These are phyloP conservation scores for Synergus itoensis DNA, from an alignment of 2,888 invertebrate genomes.

Conservation along the genomic window DNA sequence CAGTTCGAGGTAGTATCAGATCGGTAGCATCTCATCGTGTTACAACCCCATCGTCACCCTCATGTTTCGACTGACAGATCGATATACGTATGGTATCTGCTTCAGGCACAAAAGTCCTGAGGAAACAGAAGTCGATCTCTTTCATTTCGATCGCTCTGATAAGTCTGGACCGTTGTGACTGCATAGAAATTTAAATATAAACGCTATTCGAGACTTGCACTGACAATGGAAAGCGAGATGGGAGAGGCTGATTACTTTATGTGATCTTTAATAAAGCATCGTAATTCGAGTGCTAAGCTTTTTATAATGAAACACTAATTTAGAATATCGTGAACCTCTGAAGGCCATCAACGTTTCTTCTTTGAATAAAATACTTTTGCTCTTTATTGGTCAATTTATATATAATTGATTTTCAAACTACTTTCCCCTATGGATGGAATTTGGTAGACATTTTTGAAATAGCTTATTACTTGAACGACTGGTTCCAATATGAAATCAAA, in stretches of 20 bases:
- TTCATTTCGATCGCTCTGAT: conserved; percentile 19
- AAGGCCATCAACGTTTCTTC: not conserved
- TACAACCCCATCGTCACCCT: conserved; percentile 38
- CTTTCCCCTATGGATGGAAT: not conserved
- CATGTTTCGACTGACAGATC: conserved; percentile 23
- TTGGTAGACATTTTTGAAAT: not conserved
- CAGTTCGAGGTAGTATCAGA: conserved; percentile 16
- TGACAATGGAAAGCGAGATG: conserved; percentile 27
- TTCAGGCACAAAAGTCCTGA: conserved; percentile 18
- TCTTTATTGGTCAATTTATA: not conserved
- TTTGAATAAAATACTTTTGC: not conserved
- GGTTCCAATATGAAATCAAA: conserved; percentile 13
- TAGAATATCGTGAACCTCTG: not conserved
- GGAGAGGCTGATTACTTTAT: conserved; percentile 22
- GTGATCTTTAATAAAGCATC: conserved; percentile 32
- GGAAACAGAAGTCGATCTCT: conserved; percentile 33
- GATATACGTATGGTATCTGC: conserved; percentile 11
- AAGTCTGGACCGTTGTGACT: conserved; percentile 8
- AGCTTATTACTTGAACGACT: not conserved
- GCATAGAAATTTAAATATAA: conserved; percentile 35
- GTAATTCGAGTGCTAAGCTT: conserved; percentile 24
- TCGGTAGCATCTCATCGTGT: conserved; percentile 28
- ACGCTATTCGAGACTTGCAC: conserved; percentile 11
- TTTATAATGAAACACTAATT: conserved; percentile 33
- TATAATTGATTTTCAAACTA: no score